Percentiles rank a stretch among this genome's conserved stretches.
Evolutionary conservation across 1,140 invertebrate genomes (phyloP).

Genomic region (Ectropis grisescens): DNA sequence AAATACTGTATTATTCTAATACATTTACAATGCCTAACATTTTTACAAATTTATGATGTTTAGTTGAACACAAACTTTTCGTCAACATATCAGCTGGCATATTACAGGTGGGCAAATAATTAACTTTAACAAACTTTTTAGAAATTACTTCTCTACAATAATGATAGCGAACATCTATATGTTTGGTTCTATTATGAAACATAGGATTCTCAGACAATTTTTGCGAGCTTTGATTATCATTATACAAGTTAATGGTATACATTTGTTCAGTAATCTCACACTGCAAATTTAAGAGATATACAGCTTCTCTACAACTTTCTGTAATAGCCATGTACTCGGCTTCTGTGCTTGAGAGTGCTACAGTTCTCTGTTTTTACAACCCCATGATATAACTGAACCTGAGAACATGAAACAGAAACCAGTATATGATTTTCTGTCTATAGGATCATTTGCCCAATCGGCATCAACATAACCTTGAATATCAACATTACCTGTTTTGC

Average conservation of each 20-base stretch:
- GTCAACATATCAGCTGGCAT: too few species aligned
- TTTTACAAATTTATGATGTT: not conserved
- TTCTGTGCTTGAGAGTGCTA: conserved; percentile 9
- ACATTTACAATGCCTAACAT: not conserved
- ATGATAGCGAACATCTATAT: not conserved
- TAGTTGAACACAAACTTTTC: too few species aligned
- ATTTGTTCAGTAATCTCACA: not conserved
- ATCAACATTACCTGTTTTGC: conserved; percentile 6
- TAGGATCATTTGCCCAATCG: conserved; percentile 38
- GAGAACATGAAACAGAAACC: conserved; percentile 34
- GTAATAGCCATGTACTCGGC: not conserved
- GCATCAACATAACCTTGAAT: conserved; percentile 48
- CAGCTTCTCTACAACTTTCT: not conserved
- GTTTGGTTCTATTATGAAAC: not conserved
- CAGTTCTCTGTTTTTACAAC: conserved; percentile 11
- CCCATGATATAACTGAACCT: conserved; percentile 24
- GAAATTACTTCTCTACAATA: not conserved
- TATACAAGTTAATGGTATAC: not conserved
- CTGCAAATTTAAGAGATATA: not conserved
- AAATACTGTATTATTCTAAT: not conserved
- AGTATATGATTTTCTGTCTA: conserved; percentile 45
- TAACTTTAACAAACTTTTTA: not conserved
- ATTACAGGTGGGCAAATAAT: not conserved
- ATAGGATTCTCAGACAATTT: not conserved
- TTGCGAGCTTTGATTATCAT: not conserved